Conservation (phyloP, 53 echinoderm and acorn worm species). For the Temnopleurus reevesii region DNA sequence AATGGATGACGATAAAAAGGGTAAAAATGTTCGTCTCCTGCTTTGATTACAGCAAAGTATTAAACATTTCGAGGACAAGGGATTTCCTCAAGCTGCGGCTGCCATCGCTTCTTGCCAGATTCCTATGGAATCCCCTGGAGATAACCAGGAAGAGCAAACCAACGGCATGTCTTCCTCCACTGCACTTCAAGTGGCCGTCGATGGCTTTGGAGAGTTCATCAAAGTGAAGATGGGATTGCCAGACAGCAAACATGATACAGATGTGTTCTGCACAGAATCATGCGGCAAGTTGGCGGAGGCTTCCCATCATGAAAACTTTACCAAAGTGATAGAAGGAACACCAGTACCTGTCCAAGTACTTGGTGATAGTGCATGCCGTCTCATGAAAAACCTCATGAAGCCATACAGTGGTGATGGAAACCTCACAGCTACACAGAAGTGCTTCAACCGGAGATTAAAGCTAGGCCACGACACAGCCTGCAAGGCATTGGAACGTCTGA, state of each 20-base stretch:
- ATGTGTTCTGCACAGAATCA: conserved; percentile 44
- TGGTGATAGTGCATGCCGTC: conserved; percentile 68
- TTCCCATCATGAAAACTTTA: background rate
- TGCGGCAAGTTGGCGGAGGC: background rate
- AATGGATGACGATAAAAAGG: too few relatives aligned
- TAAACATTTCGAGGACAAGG: background rate
- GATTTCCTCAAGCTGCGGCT: conserved; percentile 64
- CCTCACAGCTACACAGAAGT: conserved; percentile 12
- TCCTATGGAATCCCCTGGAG: conserved; percentile 53
- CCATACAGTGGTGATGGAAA: conserved; percentile 43
- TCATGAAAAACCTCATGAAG: conserved; percentile 74
- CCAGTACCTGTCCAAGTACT: conserved; percentile 57
- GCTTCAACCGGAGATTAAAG: conserved; percentile 62
- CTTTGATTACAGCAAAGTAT: conserved; percentile 15
- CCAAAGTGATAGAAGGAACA: background rate
- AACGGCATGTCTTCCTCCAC: conserved; percentile 66
- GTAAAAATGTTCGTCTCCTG: too few relatives aligned
- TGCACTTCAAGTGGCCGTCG: conserved; percentile 66
- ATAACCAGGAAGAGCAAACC: conserved; percentile 58
- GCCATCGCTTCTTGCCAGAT: conserved; percentile 75
- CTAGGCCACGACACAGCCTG: conserved; percentile 55
- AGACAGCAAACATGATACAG: conserved; percentile 60
- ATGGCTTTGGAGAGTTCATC: conserved; percentile 66
- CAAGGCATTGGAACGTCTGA: conserved; percentile 66
- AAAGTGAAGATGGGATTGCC: conserved; percentile 69